Evolutionary conservation across 2,113 vertebrate genomes (phyloP), one percentile per base, ranked within the genome.

Genomic region (Upupa epops): DNA sequence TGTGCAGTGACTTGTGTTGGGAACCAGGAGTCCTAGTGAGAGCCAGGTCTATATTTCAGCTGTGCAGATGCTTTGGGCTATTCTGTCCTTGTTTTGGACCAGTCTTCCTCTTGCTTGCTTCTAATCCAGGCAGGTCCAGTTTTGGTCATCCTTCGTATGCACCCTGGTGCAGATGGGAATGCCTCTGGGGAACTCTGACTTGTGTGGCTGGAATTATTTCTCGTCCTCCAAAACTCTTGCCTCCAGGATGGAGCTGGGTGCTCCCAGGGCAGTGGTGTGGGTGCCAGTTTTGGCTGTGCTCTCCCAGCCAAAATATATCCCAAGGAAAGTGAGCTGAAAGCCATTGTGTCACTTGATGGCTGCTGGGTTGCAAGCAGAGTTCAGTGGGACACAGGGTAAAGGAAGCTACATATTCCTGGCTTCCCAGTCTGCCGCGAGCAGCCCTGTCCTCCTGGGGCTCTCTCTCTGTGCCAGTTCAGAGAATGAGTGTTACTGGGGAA

Each of bases 1-100:
- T 83, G 55, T 86, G 49, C 72, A 86, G 63, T 92, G 89, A 72
- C 76, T 79, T 61, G 80, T 37, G 17, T 34, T 88, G 80, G 69
- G 83, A 94, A 90, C 64, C 54, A 40, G 31, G 61, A 90, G 40
- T 45, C 13, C 58, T 90, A 89, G 54, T n/a, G 18, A 42, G 40
- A 42, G 49, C 86, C 59, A 55, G 56, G 36, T 21, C 40, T 79
- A 63, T 31, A 54, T 65, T 60, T 49, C 91, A 94, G 89, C 85
- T 88, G 75, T 72, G 66, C 49, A 88, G 48, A 72, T 52, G 26
- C 17, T 94, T 63, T 71, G 79, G 75, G 37, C 56, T 87, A 42
- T 37, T n/a, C 42, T 89, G 82, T 28, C 52, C 46, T 68, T 92
- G 48, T 32, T 11, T 34, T 68, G 60, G 66, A 45, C 22, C 24